Evolutionary conservation across 2,888 invertebrate species (phyloP).

Genomic region (Brachynemurus nebulosus): DNA sequence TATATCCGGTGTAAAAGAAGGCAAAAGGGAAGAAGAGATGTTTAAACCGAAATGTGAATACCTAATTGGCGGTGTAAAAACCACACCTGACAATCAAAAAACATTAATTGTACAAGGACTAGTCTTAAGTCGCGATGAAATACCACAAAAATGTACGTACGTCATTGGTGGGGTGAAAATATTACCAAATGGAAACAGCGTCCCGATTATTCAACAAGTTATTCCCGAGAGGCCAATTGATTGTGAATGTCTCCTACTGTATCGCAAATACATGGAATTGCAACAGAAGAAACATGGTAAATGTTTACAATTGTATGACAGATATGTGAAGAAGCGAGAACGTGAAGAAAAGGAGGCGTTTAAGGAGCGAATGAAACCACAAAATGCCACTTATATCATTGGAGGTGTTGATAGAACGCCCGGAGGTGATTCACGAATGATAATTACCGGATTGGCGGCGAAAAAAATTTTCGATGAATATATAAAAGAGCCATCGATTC

Average conservation of each 20-base stretch:
- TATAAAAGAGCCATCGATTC: neutral
- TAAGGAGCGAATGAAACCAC: neutral
- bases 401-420: neutral
- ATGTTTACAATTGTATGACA: conserved; percentile 20
- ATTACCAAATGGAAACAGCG: neutral
- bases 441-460: conserved; percentile 6
- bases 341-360: neutral
- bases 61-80: conserved; percentile 17
- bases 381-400: conserved; percentile 3
- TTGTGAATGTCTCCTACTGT: conserved; percentile 26
- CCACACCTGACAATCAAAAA: neutral
- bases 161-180: conserved; percentile 17
- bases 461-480: conserved; percentile 3
- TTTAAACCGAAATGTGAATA: conserved; percentile 17
- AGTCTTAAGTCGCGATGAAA: conserved; percentile 5
- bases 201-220: conserved; percentile 17
- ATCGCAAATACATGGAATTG: conserved; percentile 14
- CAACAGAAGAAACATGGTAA: conserved; percentile 23
- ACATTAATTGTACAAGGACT: conserved; percentile 10
- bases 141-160: conserved; percentile 16
- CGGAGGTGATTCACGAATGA: neutral
- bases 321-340: neutral
- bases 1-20: conserved; percentile 1
- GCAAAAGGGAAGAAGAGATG: neutral
- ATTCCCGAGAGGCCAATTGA: conserved; percentile 22